Evolutionary conservation across 2,113 vertebrate species (phyloP).

Genomic region (Chlorodrepanis virens): DNA sequence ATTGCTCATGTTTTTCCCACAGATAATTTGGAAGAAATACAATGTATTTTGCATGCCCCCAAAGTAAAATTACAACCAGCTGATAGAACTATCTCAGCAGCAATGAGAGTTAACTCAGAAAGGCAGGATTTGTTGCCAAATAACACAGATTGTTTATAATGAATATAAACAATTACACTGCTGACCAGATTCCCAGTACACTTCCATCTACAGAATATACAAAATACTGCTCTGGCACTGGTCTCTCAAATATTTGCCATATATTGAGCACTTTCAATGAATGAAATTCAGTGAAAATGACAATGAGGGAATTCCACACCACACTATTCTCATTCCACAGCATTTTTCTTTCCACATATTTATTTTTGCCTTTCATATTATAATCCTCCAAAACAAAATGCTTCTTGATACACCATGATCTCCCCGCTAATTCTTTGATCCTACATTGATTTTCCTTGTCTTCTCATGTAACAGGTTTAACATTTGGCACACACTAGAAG

Average conservation of each 20-base stretch:
- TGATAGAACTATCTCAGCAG: slow-evolving; percentile 63
- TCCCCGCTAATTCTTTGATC: background rate
- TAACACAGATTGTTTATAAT: slow-evolving; percentile 70
- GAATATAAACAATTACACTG: slow-evolving; percentile 67
- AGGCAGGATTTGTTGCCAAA: slow-evolving; percentile 61
- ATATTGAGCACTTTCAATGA: slow-evolving; percentile 28
- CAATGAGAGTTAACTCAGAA: slow-evolving; percentile 38
- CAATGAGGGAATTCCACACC: background rate
- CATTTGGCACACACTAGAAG: background rate
- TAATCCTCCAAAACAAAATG: background rate
- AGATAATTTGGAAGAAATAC: slow-evolving; percentile 64
- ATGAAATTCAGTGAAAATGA: slow-evolving; percentile 4
- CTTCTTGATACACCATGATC: background rate
- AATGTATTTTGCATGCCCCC: slow-evolving; percentile 52
- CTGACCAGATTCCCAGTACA: slow-evolving; percentile 61
- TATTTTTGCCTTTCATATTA: background rate
- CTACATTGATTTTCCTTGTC: background rate
- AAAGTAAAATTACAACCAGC: slow-evolving; percentile 65
- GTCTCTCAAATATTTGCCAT: slow-evolving; percentile 55
- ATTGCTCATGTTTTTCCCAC: slow-evolving; percentile 57
- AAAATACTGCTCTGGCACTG: slow-evolving; percentile 38
- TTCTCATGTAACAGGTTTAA: background rate
- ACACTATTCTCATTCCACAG: background rate
- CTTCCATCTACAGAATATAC: slow-evolving; percentile 51
- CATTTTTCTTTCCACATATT: background rate